Evolutionary conservation across 2,113 vertebrate species (phyloP).

Genomic region (Protomyctophum bolini): DNA sequence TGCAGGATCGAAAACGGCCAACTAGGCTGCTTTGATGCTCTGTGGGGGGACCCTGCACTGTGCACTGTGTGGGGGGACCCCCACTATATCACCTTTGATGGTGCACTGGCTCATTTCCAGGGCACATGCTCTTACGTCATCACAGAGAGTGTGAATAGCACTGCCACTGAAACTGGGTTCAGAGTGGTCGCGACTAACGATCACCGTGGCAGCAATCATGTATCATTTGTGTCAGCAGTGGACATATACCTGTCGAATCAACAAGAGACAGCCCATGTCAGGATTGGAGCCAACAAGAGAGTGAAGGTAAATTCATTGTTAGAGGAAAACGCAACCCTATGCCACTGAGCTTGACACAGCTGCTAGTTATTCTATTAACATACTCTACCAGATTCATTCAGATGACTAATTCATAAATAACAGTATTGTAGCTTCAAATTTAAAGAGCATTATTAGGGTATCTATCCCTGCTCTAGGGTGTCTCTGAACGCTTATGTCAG

Average conservation of each 20-base stretch:
- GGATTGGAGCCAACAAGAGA: slow-evolving; percentile 55
- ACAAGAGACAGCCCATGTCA: slow-evolving; percentile 31
- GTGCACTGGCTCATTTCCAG: slow-evolving; percentile 76
- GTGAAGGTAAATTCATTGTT: slow-evolving; percentile 55
- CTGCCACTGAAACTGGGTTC: slow-evolving; percentile 47
- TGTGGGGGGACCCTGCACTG: slow-evolving; percentile 76
- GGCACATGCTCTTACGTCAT: slow-evolving; percentile 81
- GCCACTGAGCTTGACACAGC: too few species aligned
- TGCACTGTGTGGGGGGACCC: slow-evolving; percentile 78
- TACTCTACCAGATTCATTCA: too few species aligned
- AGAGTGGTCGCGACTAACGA: slow-evolving; percentile 63
- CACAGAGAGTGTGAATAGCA: slow-evolving; percentile 38
- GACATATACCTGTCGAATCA: slow-evolving; percentile 62
- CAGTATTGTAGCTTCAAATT: too few species aligned
- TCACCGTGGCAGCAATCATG: slow-evolving; percentile 57
- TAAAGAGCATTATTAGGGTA: too few species aligned
- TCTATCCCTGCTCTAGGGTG: too few species aligned
- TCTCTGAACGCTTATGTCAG: too few species aligned
- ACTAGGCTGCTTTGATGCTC: slow-evolving; percentile 51
- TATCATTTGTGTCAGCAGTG: slow-evolving; percentile 72
- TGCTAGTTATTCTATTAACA: too few species aligned
- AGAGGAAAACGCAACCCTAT: too few species aligned
- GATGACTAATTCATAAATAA: too few species aligned
- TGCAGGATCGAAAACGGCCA: slow-evolving; percentile 59
- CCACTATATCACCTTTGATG: slow-evolving; percentile 81